Base-by-base conservation (phyloP, 1,140 invertebrate species). In the Aethina tumida region DNA sequence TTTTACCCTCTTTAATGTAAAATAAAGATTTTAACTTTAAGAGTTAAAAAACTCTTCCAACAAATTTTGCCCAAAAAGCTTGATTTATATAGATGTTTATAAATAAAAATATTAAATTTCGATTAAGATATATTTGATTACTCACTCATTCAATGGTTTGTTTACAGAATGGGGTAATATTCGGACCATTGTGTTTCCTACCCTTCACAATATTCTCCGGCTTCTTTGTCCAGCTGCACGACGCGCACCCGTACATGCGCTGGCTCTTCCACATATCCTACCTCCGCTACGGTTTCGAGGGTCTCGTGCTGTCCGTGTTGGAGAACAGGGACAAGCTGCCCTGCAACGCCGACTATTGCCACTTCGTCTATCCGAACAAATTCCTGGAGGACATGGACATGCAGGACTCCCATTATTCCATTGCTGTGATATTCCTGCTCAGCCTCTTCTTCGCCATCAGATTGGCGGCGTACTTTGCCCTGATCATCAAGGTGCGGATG, bases 211-310 rank as follows among this genome's bases (percentile, higher is more conserved):
- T 93, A 43, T 95, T 89, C 52, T 83, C 79, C 26, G 91, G 91
- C 10, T 94, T 94, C 64, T 94, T 97, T 54, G 76, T 95, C 1
- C 81, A 78, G 47, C 71, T 86, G 39, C 75, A 75, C 37, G 87
- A 91, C 49, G 84, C 89, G 2, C 89, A 87, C 9, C 57, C 62
- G 0, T 82, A 77, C 47, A 65, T 91, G 31, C 74, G 77, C 29
- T 94, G 88, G 86, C 47, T 95, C 3, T 91, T 92, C 48, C 84
- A 93, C 50, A 65, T 83, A 9, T 92, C 88, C 0, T 95, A 81
- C 52, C 53, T 82, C 0, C 84, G 82, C 48, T 81, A 85, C 46
- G 80, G 74, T n/a, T 69, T 85, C 4, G 79, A 82, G 46, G 80
- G 78, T n/a, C 57, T 84, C 13, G 65, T 73, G 29, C 52, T 74